These are phyloP conservation scores for Cryptotis parvus DNA, from an alignment of 2,113 vertebrate species.

Conservation along the genomic window DNA sequence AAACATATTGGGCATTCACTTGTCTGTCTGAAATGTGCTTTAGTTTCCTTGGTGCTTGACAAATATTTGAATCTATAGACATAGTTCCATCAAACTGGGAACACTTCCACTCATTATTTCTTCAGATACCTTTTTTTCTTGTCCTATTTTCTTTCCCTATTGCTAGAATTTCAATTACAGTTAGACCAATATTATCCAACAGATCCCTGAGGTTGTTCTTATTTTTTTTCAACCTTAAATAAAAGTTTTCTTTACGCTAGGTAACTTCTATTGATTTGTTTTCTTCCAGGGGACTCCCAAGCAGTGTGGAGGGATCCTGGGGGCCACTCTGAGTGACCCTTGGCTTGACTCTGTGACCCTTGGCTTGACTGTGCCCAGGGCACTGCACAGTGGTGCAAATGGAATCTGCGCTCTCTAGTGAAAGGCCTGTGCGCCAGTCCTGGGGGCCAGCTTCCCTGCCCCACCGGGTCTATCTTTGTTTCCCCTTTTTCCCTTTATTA, in stretches of 20 bases:
- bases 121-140: not conserved
- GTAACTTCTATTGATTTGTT: not conserved
- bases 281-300: too few species aligned
- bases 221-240: not conserved
- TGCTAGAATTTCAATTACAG: not conserved
- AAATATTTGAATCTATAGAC: constrained; percentile 2
- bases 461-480: too few species aligned
- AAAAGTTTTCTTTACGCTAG: not conserved
- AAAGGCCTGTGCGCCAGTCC: too few species aligned
- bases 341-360: too few species aligned
- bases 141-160: not conserved
- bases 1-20: not conserved
- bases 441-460: too few species aligned
- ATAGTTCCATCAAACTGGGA: not conserved
- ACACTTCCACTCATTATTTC: not conserved
- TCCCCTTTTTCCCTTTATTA: not conserved
- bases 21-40: not conserved
- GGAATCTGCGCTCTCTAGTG: too few species aligned
- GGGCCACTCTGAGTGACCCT: too few species aligned
- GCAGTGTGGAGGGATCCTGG: too few species aligned
- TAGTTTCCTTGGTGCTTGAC: not conserved
- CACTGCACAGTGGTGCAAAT: too few species aligned
- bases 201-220: not conserved
- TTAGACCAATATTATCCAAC: not conserved
- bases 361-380: not conserved